Conservation (phyloP, 2,797 vertebrate genomes). For the Eptatretus atami region DNA sequence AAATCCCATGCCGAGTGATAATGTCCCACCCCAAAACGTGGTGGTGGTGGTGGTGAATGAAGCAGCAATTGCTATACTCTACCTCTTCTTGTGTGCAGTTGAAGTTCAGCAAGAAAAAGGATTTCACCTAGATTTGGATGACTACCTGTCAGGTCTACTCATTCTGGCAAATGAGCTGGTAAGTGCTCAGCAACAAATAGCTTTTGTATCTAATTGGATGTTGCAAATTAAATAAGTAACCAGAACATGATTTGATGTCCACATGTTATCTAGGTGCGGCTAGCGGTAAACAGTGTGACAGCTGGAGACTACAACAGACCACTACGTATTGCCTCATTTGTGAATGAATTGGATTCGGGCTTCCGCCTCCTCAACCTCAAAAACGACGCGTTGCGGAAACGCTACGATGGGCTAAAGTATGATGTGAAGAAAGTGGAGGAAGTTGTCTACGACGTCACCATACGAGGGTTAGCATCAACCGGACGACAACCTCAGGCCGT, state of each 20-base stretch:
- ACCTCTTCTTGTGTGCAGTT: conserved; percentile 19
- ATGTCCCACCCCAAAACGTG: no score
- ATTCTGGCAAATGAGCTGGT: conserved; percentile 88
- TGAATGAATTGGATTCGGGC: conserved; percentile 83
- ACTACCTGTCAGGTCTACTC: conserved; percentile 69
- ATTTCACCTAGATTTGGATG: conserved; percentile 83
- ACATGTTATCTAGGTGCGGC: conserved; percentile 23
- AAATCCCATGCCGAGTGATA: no score
- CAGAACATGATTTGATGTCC: no score
- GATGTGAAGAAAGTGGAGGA: conserved; percentile 97
- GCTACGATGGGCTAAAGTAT: conserved; percentile 84
- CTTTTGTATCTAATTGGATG: no score
- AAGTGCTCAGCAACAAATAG: conserved; percentile 13
- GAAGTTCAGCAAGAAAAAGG: conserved; percentile 62
- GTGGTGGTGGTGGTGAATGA: no score
- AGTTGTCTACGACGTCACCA: conserved; percentile 82
- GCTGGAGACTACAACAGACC: conserved; percentile 65
- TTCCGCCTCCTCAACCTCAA: conserved; percentile 90
- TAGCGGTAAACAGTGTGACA: conserved; percentile 89
- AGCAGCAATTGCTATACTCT: no score
- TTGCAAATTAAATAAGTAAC: no score
- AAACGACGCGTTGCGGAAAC: conserved; percentile 77
- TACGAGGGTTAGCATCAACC: conserved; percentile 34
- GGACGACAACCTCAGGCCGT: no score
- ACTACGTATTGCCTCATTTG: conserved; percentile 69